phyloP scores from a whole-genome alignment of 2,113 vertebrate species.

The Mormyrus iriodes region DNA sequence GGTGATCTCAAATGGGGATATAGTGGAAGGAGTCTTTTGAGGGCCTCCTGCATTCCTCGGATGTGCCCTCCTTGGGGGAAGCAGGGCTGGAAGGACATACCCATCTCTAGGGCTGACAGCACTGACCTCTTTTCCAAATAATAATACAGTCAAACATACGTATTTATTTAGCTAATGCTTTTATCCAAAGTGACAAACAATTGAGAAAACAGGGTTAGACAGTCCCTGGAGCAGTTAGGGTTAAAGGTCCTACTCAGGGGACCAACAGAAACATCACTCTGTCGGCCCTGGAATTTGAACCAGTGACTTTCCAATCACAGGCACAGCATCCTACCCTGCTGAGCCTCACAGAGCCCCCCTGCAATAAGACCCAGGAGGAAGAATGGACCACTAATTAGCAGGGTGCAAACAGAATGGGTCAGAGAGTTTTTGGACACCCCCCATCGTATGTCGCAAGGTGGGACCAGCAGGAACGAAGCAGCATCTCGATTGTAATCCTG shows the following conservation, averaged over 20 bases:
- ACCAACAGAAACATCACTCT: no score
- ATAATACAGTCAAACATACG: background rate
- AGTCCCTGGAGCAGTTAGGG: no score
- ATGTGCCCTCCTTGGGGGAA: no score
- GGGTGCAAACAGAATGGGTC: background rate
- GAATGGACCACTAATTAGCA: background rate
- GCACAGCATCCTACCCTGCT: background rate
- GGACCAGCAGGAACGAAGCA: background rate
- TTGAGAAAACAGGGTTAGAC: background rate
- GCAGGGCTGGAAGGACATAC: no score
- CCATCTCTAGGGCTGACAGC: background rate
- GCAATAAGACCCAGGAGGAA: background rate
- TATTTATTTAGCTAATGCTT: background rate
- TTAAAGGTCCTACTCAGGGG: no score
- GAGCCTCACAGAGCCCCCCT: background rate
- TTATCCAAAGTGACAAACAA: background rate
- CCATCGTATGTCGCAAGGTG: background rate
- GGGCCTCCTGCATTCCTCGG: no score
- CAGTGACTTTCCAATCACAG: background rate
- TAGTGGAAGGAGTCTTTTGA: no score
- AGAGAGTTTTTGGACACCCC: background rate
- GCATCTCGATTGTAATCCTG: background rate
- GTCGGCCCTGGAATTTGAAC: no score
- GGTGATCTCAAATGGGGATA: no score
- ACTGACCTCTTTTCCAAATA: background rate